Percentiles rank a stretch among this genome's conserved stretches.
These are phyloP conservation scores for Agrochola circellaris DNA, from an alignment of 2,888 invertebrate genomes.

Conservation along the genomic window DNA sequence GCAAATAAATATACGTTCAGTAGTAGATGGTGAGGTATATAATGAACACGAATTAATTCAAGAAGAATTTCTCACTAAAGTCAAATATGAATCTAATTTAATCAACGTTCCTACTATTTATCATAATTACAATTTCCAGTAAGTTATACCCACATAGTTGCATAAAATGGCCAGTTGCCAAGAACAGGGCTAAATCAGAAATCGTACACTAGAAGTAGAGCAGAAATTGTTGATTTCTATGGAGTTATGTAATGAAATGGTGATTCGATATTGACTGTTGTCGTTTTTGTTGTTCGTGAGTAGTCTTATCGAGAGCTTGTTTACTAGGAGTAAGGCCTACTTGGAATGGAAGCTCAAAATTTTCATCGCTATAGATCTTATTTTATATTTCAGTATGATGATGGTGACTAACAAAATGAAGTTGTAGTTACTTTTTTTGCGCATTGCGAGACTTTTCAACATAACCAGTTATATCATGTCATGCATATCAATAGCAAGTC, in stretches of 20 bases:
- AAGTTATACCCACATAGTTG: conserved; percentile 53
- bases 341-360: background rate
- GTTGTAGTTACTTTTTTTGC: conserved; percentile 34
- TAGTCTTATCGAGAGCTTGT: background rate
- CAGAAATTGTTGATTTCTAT: conserved; percentile 30
- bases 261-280: background rate
- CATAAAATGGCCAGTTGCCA: conserved; percentile 59
- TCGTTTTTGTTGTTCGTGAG: background rate
- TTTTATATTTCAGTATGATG: background rate
- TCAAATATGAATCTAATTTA: background rate
- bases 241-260: conserved; percentile 23
- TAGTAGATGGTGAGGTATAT: background rate
- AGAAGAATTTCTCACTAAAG: background rate
- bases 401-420: conserved; percentile 14
- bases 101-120: conserved; percentile 12
- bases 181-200: conserved; percentile 50
- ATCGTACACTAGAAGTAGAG: conserved; percentile 43
- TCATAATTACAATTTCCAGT: conserved; percentile 50
- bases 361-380: background rate
- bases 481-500: conserved; percentile 59
- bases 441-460: conserved; percentile 38
- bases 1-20: background rate
- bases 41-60: background rate
- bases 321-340: background rate
- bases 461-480: conserved; percentile 45